These are phyloP conservation scores for Erythrolamprus reginae DNA, from an alignment of 2,113 vertebrate genomes.

Conservation along the genomic window DNA sequence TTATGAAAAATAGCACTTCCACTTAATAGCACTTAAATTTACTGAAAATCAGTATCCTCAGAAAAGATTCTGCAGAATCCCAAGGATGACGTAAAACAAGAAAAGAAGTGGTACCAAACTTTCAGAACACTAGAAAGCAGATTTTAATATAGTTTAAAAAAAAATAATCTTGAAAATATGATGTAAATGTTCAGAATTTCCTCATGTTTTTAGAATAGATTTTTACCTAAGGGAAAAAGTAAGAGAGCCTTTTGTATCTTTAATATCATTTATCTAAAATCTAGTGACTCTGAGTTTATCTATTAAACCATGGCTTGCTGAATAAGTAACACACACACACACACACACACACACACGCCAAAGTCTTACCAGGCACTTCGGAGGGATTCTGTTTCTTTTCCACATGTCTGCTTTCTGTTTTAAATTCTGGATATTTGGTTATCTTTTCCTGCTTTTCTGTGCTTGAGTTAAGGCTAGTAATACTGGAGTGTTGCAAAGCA, in stretches of 20 bases:
- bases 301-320: not conserved
- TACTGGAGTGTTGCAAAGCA: constrained; percentile 52
- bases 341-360: not conserved
- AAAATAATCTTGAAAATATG: not conserved
- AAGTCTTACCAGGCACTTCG: constrained; percentile 74
- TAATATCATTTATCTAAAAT: not conserved
- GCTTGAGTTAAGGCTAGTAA: constrained; percentile 31
- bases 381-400: constrained; percentile 56
- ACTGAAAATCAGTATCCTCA: not conserved
- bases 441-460: constrained; percentile 54
- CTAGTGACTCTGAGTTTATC: not conserved
- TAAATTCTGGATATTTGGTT: constrained; percentile 33
- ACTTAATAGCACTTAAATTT: not conserved
- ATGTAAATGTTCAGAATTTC: not conserved
- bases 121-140: not conserved
- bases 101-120: not conserved
- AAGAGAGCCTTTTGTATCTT: not conserved
- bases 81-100: not conserved
- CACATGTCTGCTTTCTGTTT: constrained; percentile 48
- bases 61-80: not conserved
- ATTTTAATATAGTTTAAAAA: not conserved
- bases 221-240: not conserved
- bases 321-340: not conserved
- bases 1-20: not conserved
- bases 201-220: not conserved